These are phyloP conservation scores for Scortum barcoo DNA, from an alignment of 2,113 vertebrate species.

Conservation along the genomic window DNA sequence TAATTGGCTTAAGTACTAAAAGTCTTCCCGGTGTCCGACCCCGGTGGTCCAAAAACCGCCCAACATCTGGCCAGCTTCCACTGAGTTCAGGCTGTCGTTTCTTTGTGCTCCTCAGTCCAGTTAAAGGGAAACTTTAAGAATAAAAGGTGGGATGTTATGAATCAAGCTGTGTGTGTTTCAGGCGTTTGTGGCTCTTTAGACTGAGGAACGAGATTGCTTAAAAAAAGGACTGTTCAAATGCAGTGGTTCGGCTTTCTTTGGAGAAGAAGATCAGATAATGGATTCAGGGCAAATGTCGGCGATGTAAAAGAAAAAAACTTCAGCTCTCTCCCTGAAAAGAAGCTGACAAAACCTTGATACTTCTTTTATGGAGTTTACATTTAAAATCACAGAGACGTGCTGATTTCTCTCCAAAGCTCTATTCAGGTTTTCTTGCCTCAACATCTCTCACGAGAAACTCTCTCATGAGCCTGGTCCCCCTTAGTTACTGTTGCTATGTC, in stretches of 20 bases:
- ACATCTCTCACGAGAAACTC: background rate
- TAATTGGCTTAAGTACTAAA: constrained; percentile 49
- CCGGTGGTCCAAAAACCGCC: constrained; percentile 30
- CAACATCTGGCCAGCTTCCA: constrained; percentile 41
- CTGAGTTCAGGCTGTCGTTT: constrained; percentile 1
- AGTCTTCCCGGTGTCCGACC: constrained; percentile 38
- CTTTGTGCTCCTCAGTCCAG: background rate
- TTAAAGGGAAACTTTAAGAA: constrained; percentile 14
- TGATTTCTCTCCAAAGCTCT: background rate
- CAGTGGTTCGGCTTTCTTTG: background rate
- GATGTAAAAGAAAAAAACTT: background rate
- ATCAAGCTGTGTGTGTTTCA: background rate
- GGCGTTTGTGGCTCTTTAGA: background rate
- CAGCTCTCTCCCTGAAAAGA: background rate
- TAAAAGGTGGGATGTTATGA: background rate
- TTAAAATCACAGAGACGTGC: background rate
- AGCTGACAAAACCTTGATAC: background rate
- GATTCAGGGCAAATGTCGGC: background rate
- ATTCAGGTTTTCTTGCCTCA: background rate
- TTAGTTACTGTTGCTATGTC: background rate
- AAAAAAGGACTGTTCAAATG: background rate
- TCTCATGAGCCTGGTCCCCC: background rate
- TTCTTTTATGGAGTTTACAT: background rate
- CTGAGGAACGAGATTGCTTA: background rate
- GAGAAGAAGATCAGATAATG: background rate